Percentiles rank a stretch among this genome's conserved stretches.
Conservation (phyloP, 2,888 invertebrate species). For the Callinectes sapidus region DNA sequence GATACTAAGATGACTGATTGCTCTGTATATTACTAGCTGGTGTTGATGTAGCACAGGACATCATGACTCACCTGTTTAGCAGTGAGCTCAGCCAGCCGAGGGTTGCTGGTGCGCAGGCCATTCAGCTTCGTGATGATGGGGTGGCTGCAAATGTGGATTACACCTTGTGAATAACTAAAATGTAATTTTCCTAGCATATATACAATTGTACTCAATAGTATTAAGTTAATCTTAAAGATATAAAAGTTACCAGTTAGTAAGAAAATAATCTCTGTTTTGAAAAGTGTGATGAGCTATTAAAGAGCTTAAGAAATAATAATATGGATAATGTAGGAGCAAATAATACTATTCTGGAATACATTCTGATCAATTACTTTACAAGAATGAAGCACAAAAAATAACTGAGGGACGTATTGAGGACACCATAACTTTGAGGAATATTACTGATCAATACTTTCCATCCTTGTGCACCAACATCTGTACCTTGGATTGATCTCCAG, state of each 20-base stretch:
- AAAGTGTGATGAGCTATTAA: background rate
- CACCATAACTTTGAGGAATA: background rate
- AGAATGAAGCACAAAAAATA: background rate
- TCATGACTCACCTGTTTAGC: conserved; percentile 80
- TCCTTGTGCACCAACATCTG: background rate
- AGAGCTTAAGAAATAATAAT: background rate
- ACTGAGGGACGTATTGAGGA: background rate
- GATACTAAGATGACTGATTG: background rate
- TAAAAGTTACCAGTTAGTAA: background rate
- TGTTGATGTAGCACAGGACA: background rate
- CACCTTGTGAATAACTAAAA: conserved; percentile 74
- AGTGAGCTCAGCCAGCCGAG: conserved; percentile 88
- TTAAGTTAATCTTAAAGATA: background rate
- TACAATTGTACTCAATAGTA: background rate
- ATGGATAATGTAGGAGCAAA: background rate
- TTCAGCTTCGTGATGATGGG: conserved; percentile 92
- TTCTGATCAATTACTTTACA: background rate
- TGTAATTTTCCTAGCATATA: background rate
- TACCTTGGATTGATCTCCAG: conserved; percentile 91
- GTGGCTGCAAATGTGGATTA: conserved; percentile 79
- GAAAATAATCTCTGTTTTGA: background rate
- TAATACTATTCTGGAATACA: background rate
- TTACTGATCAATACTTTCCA: background rate
- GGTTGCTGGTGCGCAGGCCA: conserved; percentile 84
- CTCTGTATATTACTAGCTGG: background rate